Conservation (phyloP, 2,888 invertebrate genomes). For the Bellardia bayeri region DNA sequence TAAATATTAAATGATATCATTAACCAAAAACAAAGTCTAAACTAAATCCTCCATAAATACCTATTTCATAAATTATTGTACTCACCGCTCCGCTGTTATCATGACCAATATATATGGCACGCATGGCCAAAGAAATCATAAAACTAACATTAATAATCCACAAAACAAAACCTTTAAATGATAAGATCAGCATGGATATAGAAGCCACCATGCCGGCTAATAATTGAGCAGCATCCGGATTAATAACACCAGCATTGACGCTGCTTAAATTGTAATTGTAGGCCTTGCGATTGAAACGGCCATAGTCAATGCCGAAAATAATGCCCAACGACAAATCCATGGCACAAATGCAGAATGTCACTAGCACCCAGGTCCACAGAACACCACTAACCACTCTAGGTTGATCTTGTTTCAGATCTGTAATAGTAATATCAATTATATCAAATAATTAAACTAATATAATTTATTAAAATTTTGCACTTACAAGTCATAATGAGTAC, state of each 20-base stretch:
- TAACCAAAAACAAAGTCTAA: neutral
- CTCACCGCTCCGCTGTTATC: conserved; percentile 79
- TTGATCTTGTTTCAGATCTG: conserved; percentile 80
- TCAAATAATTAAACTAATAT: conserved; percentile 11
- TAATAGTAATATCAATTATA: neutral
- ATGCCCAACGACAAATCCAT: conserved; percentile 82
- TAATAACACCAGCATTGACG: conserved; percentile 73
- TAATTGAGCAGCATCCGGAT: conserved; percentile 77
- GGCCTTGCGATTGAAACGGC: conserved; percentile 77
- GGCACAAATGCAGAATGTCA: conserved; percentile 78
- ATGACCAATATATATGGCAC: conserved; percentile 74
- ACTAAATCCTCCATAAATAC: neutral
- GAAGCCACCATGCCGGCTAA: conserved; percentile 80
- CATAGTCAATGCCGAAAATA: conserved; percentile 83
- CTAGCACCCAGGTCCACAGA: conserved; percentile 80
- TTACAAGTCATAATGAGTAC: conserved; percentile 80
- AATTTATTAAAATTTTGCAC: conserved; percentile 55
- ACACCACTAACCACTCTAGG: conserved; percentile 76
- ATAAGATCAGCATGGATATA: conserved; percentile 82
- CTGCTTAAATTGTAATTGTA: conserved; percentile 75
- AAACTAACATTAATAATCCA: conserved; percentile 83
- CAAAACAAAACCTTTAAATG: conserved; percentile 84
- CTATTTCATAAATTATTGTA: conserved; percentile 42
- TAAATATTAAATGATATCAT: neutral
- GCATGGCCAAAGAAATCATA: conserved; percentile 77